phyloP scores from a whole-genome alignment of 2,113 vertebrate species.

The Ia io region DNA sequence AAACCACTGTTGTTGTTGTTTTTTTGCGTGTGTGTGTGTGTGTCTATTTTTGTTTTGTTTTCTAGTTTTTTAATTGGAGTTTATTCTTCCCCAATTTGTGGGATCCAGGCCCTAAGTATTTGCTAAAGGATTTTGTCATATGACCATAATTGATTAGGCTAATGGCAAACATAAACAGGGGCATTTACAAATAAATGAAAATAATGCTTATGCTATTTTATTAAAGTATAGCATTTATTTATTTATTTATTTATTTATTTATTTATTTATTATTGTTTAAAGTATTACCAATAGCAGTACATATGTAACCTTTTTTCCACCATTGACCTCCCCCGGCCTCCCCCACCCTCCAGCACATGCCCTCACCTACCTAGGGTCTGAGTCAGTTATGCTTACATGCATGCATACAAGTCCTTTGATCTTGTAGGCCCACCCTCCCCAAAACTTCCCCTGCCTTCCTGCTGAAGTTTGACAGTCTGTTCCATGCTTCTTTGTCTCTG shows the following conservation, averaged over 20 bases:
- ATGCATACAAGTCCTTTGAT: no score
- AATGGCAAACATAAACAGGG: background rate
- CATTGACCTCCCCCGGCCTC: no score
- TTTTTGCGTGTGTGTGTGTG: background rate
- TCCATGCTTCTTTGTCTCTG: no score
- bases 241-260: background rate
- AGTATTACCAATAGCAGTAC: no score
- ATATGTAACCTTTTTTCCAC: no score
- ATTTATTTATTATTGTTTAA: background rate
- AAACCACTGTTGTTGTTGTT: background rate
- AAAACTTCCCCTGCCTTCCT: no score
- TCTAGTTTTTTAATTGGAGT: background rate
- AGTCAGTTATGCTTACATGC: no score
- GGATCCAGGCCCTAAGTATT: background rate
- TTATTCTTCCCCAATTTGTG: background rate
- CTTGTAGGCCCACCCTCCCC: no score
- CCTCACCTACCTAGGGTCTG: no score
- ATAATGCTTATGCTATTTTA: background rate
- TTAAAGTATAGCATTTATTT: background rate
- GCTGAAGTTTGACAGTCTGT: no score
- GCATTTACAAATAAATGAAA: background rate
- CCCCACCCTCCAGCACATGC: no score
- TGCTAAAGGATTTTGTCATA: background rate
- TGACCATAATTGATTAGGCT: background rate
- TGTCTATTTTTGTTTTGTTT: no score